These are phyloP conservation scores for Leontocebus nigricollis DNA, from an alignment of 2,797 vertebrate genomes.

Conservation along the genomic window DNA sequence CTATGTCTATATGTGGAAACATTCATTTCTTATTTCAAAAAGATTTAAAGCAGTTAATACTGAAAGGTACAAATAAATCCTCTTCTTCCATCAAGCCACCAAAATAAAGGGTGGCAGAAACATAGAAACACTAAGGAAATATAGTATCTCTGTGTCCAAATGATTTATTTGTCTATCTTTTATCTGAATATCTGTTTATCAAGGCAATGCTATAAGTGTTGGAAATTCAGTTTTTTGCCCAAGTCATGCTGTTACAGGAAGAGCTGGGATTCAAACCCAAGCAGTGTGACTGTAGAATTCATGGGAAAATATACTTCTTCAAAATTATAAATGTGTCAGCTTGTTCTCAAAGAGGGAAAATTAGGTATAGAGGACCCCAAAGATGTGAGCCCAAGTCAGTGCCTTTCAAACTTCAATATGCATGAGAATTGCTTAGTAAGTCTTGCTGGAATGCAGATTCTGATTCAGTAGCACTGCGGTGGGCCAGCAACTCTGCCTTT, in stretches of 20 bases:
- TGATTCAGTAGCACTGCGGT: neutral
- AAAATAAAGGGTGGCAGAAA: neutral
- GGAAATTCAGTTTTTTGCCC: neutral
- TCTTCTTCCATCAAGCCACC: neutral
- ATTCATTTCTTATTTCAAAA: conserved; percentile 14
- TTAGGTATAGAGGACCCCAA: neutral
- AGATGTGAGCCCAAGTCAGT: neutral
- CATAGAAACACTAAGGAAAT: neutral
- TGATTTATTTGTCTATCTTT: neutral
- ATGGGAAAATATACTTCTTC: neutral
- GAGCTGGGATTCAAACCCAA: neutral
- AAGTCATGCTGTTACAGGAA: neutral
- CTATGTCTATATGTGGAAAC: neutral
- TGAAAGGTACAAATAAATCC: neutral
- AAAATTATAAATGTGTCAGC: neutral
- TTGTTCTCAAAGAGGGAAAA: neutral
- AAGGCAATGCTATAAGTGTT: neutral
- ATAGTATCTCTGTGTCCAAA: neutral
- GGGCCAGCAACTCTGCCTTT: neutral
- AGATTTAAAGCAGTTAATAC: neutral
- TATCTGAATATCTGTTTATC: neutral
- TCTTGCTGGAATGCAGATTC: neutral
- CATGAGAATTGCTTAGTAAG: neutral
- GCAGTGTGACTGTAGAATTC: neutral
- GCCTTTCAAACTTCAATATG: neutral